phyloP scores from a whole-genome alignment of 2,888 invertebrate species.

The Alcis repandata region DNA sequence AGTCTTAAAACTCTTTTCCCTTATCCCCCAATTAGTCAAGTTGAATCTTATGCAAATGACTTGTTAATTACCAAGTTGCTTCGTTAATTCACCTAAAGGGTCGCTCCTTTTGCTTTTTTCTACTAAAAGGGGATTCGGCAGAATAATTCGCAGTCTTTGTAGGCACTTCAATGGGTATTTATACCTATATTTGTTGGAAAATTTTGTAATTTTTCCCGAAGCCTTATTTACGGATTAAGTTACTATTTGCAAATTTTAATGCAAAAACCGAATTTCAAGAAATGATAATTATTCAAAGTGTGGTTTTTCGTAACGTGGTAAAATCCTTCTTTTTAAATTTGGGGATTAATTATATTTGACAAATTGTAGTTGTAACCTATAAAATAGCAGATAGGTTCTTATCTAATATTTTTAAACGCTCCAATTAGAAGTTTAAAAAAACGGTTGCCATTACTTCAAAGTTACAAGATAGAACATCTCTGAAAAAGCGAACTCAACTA shows the following conservation, averaged over 20 bases:
- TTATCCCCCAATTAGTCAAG: constrained; percentile 68
- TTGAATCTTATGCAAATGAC: constrained; percentile 72
- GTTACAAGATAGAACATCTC: too few relatives aligned
- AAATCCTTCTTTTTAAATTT: too few relatives aligned
- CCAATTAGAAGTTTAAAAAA: too few relatives aligned
- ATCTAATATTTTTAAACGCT: too few relatives aligned
- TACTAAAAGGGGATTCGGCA: constrained; percentile 20
- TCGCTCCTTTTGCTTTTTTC: constrained; percentile 23
- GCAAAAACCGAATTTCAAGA: too few relatives aligned
- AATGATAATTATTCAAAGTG: too few relatives aligned
- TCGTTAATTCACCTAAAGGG: constrained; percentile 62
- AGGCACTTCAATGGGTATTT: constrained; percentile 15
- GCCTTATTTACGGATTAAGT: background rate
- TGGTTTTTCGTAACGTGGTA: too few relatives aligned
- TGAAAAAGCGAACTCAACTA: too few relatives aligned
- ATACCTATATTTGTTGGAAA: background rate
- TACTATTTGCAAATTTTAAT: background rate
- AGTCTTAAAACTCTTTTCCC: constrained; percentile 44
- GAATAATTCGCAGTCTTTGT: constrained; percentile 31
- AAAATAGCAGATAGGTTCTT: too few relatives aligned
- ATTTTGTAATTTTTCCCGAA: background rate
- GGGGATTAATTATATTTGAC: too few relatives aligned
- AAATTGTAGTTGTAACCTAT: too few relatives aligned
- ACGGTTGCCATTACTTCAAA: too few relatives aligned
- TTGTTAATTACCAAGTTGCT: constrained; percentile 68